Conservation (phyloP, 2,888 invertebrate genomes). For the Cephus runcator region DNA sequence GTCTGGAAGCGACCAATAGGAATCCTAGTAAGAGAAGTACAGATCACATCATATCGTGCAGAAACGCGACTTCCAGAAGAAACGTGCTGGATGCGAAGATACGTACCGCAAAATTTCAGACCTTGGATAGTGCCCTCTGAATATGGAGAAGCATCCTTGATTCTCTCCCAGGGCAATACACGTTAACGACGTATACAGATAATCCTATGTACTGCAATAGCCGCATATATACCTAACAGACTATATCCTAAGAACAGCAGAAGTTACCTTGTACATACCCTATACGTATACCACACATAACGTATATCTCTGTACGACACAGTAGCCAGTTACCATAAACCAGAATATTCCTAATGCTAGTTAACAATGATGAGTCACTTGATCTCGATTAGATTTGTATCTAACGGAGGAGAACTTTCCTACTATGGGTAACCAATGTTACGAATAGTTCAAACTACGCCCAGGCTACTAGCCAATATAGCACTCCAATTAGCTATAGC, state of each 20-base stretch:
- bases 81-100: background rate
- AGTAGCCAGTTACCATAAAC: background rate
- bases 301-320: background rate
- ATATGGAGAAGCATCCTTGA: background rate
- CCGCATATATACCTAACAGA: background rate
- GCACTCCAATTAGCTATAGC: background rate
- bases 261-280: background rate
- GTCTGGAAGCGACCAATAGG: background rate
- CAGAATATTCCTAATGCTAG: background rate
- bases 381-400: background rate
- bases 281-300: background rate
- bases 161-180: background rate
- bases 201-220: background rate
- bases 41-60: background rate
- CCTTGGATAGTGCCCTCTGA: background rate
- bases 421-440: background rate
- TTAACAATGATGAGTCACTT: background rate
- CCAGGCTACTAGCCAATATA: background rate
- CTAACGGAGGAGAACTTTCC: background rate
- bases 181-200: background rate
- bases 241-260: background rate
- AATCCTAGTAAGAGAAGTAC: background rate
- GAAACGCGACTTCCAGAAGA: background rate
- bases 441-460: background rate
- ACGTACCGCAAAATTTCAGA: background rate